Evolutionary conservation across 2,113 vertebrate genomes (phyloP).

Genomic region (Nothocercus nigrocapillus): DNA sequence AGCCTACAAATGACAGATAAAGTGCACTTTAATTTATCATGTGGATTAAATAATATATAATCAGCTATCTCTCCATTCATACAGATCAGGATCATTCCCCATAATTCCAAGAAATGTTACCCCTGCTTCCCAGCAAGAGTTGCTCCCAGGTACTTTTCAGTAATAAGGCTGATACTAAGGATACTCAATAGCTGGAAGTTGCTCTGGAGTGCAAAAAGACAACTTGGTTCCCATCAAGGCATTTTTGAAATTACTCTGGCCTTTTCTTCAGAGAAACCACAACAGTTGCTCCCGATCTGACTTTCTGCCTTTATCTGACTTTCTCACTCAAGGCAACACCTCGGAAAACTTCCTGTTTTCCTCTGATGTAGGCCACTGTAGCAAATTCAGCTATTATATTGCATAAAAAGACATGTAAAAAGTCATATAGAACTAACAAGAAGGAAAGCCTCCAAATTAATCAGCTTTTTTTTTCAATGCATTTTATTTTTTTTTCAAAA

Average conservation of each 20-base stretch:
- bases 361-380: rapidly evolving
- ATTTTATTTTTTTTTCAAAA: background rate
- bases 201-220: background rate
- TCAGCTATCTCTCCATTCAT: background rate
- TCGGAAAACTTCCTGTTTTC: background rate
- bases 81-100: background rate
- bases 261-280: background rate
- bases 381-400: background rate
- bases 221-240: background rate
- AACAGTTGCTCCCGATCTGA: background rate
- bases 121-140: rapidly evolving
- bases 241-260: background rate
- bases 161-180: background rate
- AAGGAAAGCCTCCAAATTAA: background rate
- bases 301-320: background rate
- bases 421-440: background rate
- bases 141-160: background rate
- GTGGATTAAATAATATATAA: background rate
- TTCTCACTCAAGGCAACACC: background rate
- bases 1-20: background rate
- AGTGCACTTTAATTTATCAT: background rate
- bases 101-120: background rate
- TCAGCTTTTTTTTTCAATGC: background rate
- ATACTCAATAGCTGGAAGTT: background rate
- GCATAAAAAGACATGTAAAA: background rate